These are phyloP conservation scores for Pilophorus perplexus DNA, from an alignment of 2,888 invertebrate genomes.

Conservation along the genomic window DNA sequence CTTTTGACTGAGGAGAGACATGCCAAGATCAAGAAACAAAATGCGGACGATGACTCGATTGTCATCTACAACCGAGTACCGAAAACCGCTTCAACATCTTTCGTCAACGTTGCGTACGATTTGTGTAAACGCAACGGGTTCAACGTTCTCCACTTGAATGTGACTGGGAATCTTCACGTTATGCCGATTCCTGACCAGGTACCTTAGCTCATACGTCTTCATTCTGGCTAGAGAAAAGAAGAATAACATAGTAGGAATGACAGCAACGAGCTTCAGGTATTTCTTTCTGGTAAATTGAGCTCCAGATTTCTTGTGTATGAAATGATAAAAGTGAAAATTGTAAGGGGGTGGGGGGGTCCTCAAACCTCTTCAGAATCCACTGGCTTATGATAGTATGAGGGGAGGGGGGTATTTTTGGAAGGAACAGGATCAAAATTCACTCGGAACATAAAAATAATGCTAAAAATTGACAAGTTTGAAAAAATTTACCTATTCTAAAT, in stretches of 20 bases:
- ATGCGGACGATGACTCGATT: slow-evolving; percentile 51
- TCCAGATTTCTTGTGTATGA: not conserved
- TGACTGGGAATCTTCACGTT: slow-evolving; percentile 93
- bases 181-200: slow-evolving; percentile 88
- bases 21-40: not conserved
- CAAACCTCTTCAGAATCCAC: no score
- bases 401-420: no score
- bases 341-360: no score
- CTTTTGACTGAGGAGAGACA: slow-evolving; percentile 12
- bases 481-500: no score
- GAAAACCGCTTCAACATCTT: slow-evolving; percentile 95
- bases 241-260: no score
- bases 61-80: slow-evolving; percentile 95
- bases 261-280: no score
- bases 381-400: no score
- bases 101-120: slow-evolving; percentile 87
- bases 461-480: no score
- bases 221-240: no score
- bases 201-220: slow-evolving; percentile 42
- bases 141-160: slow-evolving; percentile 90
- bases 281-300: no score
- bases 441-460: no score
- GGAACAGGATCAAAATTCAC: no score
- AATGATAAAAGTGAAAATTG: not conserved
- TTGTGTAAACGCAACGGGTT: slow-evolving; percentile 75